Base-by-base conservation (phyloP, 2,113 vertebrate species). In the Anser cygnoides region DNA sequence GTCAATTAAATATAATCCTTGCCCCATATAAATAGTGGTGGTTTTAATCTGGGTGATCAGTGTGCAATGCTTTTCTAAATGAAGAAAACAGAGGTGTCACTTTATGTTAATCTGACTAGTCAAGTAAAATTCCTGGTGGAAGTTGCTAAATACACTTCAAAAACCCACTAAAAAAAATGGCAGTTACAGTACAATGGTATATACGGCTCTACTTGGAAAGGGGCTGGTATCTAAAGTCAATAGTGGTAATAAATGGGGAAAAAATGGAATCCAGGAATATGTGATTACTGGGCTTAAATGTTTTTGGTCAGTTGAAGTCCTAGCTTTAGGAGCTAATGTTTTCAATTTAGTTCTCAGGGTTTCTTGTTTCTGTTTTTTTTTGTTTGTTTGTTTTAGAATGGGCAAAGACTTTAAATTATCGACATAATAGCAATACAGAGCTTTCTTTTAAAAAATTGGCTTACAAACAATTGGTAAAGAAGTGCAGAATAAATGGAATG, bases 41-140 rank as follows among this genome's bases (percentile, higher is more conserved):
- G 62, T 52, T 74, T 89, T 54, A 59, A 29, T 52, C 11, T 26
- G 37, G 41, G 3, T 44, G 79, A 7, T 74, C 35, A 4, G 25
- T 44, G 25, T 50, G 37, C 41, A 46, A 13, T 9, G 3, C n/a
- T 65, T 63, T 6, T 11, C 20, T 67, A 46, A 35, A 2, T 78
- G 52, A 65, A 46, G 67, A 73, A 80, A 8, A 8, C 26, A 39
- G 37, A 55, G 37, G 41, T 82, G 46, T 88, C 84, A 9, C 2
- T 6, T 23, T 52, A 3, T 0, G 2, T 58, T 57, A 0, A 0
- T 82, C 4, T 68, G 49, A 63, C 52, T 61, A 3, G 31, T 84
- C 12, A 43, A 63, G 57, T 57, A 61, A 37, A 84, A 78, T 31
- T 63, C 21, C 21, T 73, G 10, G 1, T 25, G 61, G 58, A 41